Percentiles rank a stretch among this genome's conserved stretches.
phyloP scores from a whole-genome alignment of 1,140 invertebrate genomes.

The Trichogramma pretiosum region DNA sequence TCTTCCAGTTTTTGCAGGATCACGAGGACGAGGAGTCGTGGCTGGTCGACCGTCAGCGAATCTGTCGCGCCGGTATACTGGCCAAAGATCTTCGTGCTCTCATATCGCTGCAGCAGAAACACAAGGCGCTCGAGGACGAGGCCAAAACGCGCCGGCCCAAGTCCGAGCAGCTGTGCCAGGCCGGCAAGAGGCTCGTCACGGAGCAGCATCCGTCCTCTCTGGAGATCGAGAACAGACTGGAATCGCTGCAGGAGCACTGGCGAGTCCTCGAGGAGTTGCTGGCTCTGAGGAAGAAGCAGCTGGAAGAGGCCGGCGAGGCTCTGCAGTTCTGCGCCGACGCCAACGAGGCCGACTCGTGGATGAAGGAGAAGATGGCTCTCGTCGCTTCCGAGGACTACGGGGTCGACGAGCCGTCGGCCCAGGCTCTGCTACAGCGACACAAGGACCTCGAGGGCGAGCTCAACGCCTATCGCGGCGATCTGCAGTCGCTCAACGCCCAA shows the following conservation, averaged over 20 bases:
- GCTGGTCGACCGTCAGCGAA: constrained; percentile 84
- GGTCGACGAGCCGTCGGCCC: constrained; percentile 80
- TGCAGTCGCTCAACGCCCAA: constrained; percentile 75
- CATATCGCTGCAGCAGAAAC: constrained; percentile 84
- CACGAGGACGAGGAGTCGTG: constrained; percentile 90
- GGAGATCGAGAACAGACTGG: constrained; percentile 72
- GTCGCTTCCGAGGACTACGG: constrained; percentile 83
- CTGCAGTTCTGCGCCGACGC: constrained; percentile 93
- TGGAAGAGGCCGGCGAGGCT: constrained; percentile 89
- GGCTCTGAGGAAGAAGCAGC: constrained; percentile 69
- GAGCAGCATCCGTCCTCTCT: constrained; percentile 67
- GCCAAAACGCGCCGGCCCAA: constrained; percentile 76
- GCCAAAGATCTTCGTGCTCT: constrained; percentile 89
- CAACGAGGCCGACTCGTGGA: constrained; percentile 96
- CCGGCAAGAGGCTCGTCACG: constrained; percentile 64
- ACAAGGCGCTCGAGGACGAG: constrained; percentile 88
- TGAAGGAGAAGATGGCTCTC: constrained; percentile 85
- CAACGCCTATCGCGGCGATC: constrained; percentile 81
- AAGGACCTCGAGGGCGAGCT: constrained; percentile 84
- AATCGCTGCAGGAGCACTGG: constrained; percentile 77
- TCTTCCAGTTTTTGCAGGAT: constrained; percentile 92
- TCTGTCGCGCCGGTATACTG: constrained; percentile 81
- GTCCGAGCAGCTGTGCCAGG: constrained; percentile 66
- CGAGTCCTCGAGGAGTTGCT: constrained; percentile 75
- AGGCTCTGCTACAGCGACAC: constrained; percentile 77